A percentile compares a stretch with the other conserved stretches of the same genome.
Evolutionary conservation across 2,797 vertebrate genomes (phyloP).

Genomic region (Xiphorhynchus erythropygius): DNA sequence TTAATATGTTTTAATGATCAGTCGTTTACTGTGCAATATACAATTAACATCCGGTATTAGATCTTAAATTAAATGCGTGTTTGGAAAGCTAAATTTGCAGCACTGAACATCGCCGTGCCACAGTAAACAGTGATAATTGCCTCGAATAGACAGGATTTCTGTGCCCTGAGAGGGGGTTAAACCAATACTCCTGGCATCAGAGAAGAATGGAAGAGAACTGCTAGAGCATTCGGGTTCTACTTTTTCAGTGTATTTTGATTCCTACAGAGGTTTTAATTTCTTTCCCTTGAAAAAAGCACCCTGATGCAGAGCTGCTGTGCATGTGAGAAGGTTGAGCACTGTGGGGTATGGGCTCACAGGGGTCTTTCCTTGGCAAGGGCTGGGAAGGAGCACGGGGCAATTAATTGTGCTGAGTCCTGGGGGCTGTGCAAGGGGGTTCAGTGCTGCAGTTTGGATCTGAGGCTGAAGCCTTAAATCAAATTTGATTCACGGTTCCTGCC

Average conservation of each 20-base stretch:
- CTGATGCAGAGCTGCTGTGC: neutral
- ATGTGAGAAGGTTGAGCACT: neutral
- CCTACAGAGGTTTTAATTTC: neutral
- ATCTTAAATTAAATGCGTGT: conserved; percentile 63
- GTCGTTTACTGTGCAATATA: conserved; percentile 63
- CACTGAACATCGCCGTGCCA: neutral
- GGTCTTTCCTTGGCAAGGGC: neutral
- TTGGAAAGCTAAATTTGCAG: conserved; percentile 48
- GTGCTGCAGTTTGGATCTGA: neutral
- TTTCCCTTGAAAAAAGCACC: neutral
- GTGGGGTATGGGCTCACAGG: neutral
- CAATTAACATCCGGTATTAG: conserved; percentile 67
- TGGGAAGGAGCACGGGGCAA: neutral
- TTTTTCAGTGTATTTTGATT: neutral
- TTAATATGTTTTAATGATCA: conserved; percentile 73
- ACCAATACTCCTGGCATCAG: neutral
- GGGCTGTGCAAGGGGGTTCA: neutral
- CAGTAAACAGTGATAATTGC: neutral
- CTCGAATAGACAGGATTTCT: neutral
- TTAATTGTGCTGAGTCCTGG: neutral
- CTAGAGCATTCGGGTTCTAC: neutral
- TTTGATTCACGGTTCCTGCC: neutral
- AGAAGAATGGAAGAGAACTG: neutral
- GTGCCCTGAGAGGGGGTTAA: neutral
- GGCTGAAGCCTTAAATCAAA: neutral